A percentile compares a stretch with the other conserved stretches of the same genome.
These are phyloP conservation scores for Caracal caracal DNA, from an alignment of 2,113 vertebrate genomes.

Conservation along the genomic window DNA sequence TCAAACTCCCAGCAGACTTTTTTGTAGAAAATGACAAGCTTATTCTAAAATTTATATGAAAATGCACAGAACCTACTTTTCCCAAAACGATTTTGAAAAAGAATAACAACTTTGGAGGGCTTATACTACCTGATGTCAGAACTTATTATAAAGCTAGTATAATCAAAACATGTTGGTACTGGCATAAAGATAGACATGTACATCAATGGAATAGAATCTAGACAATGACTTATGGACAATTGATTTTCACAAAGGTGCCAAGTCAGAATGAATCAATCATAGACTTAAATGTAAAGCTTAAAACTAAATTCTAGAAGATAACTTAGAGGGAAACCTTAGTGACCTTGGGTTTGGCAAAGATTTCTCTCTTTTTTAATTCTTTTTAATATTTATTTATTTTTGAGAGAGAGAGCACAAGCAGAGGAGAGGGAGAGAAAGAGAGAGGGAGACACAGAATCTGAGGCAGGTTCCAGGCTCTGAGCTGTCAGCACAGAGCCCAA, in stretches of 20 bases:
- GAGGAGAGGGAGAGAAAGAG: too few relatives aligned
- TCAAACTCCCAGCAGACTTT: background rate
- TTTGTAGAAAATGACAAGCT: background rate
- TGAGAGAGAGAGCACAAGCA: too few relatives aligned
- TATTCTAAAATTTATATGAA: constrained; percentile 40
- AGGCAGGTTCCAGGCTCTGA: too few relatives aligned
- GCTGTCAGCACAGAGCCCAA: too few relatives aligned
- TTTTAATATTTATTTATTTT: too few relatives aligned
- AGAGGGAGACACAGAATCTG: too few relatives aligned
- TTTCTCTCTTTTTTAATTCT: background rate
- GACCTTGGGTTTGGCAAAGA: constrained; percentile 4
- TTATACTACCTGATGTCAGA: background rate
- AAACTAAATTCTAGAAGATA: constrained; percentile 39
- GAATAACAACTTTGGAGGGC: background rate
- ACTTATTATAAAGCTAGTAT: background rate
- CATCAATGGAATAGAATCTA: constrained; percentile 14
- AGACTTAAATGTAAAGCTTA: background rate
- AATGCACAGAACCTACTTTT: constrained; percentile 7
- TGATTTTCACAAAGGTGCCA: constrained; percentile 17
- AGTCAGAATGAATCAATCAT: constrained; percentile 5
- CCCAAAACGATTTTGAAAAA: background rate
- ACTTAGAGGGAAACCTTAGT: constrained; percentile 10
- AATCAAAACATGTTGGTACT: background rate
- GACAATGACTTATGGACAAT: background rate
- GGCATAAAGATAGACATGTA: background rate